Conservation (phyloP, 2,113 vertebrate genomes). For the Leucopsar rothschildi region DNA sequence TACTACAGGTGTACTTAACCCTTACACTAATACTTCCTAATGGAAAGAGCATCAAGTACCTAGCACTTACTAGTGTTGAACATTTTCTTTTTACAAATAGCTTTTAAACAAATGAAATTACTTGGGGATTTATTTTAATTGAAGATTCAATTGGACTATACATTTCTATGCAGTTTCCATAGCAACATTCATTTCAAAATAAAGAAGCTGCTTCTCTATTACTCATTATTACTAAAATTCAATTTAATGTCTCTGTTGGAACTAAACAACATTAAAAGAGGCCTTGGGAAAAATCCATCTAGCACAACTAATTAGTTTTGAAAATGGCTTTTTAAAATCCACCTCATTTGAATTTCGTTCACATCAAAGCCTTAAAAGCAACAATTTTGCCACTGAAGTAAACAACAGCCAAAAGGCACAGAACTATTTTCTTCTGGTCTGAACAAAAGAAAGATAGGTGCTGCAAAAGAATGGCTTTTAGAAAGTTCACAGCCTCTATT, state of each 20-base stretch:
- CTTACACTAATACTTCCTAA: neutral
- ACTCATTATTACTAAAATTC: conserved; percentile 78
- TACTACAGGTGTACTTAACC: neutral
- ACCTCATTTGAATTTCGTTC: conserved; percentile 68
- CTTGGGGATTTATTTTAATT: conserved; percentile 70
- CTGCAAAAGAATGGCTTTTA: neutral
- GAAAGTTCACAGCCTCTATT: neutral
- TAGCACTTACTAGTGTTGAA: conserved; percentile 14
- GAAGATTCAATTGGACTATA: conserved; percentile 68
- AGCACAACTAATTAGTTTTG: conserved; percentile 73
- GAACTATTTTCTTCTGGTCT: conserved; percentile 5
- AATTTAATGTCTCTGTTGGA: conserved; percentile 74
- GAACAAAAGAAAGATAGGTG: neutral
- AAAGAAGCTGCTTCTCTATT: conserved; percentile 70
- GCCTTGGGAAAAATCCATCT: conserved; percentile 57
- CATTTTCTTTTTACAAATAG: conserved; percentile 32
- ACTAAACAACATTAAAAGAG: conserved; percentile 70
- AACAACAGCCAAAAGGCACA: conserved; percentile 46
- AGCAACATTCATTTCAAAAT: conserved; percentile 75
- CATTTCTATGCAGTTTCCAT: conserved; percentile 76
- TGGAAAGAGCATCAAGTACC: conserved; percentile 20
- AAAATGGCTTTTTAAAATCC: conserved; percentile 69
- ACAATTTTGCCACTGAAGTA: conserved; percentile 44
- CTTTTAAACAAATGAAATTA: conserved; percentile 75
- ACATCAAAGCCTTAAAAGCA: conserved; percentile 50